A percentile compares a stretch with the other conserved stretches of the same genome.
Conservation (phyloP, 2,113 vertebrate genomes). For the Rhombomys opimus region DNA sequence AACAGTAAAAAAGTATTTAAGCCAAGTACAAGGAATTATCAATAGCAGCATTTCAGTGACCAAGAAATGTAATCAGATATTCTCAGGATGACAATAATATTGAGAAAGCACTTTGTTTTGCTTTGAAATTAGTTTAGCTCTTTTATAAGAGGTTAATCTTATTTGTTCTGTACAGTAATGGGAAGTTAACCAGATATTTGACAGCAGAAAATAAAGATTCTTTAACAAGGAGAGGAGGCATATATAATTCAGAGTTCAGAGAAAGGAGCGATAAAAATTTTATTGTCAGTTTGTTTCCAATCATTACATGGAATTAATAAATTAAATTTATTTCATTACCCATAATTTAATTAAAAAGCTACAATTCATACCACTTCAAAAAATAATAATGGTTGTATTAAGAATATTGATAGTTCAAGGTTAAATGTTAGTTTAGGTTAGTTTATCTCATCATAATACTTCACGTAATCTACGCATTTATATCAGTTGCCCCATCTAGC, state of each 20-base stretch:
- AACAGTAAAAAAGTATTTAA: neutral
- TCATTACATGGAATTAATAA: too few relatives aligned
- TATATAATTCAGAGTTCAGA: neutral
- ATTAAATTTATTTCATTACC: neutral
- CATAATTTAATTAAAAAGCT: neutral
- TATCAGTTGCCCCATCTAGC: neutral
- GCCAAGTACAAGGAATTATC: neutral
- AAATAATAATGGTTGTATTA: neutral
- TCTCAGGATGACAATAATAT: neutral
- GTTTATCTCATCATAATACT: neutral
- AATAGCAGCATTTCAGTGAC: neutral
- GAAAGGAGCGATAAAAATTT: neutral
- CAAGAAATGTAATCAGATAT: neutral
- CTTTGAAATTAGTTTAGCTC: neutral
- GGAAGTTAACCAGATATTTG: neutral
- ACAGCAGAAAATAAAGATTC: neutral
- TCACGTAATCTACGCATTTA: neutral
- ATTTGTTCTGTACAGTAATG: neutral
- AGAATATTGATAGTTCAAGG: neutral
- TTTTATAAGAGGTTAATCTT: neutral
- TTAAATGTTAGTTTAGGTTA: neutral
- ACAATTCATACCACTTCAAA: neutral
- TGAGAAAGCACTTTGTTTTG: neutral
- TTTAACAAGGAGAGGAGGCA: neutral
- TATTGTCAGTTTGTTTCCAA: neutral